Base-by-base conservation (phyloP, 2,113 vertebrate species). In the Phasianus colchicus region DNA sequence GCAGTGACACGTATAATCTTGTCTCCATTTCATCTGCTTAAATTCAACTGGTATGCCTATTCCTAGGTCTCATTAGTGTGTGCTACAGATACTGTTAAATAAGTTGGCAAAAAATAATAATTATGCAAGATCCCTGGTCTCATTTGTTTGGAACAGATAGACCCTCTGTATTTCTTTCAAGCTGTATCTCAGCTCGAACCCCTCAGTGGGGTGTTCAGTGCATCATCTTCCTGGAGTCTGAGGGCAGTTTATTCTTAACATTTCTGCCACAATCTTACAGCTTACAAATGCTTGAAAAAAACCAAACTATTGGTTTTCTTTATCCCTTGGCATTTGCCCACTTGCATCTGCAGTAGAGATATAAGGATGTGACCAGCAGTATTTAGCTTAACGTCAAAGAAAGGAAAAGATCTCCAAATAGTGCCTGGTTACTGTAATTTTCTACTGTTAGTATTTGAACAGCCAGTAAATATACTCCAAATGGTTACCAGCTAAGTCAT, bases 1-100 rank as follows among this genome's bases (percentile, higher is more conserved):
- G 95, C 85, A 90, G 75, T 3, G 69, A 43, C 65, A 48, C 9
- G 27, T 40, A 92, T 81, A 88, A 73, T 67, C 43, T 80, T 60
- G 36, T 64, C 91, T 80, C 38, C 11, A 27, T 81, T 92, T 92
- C 79, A 80, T 77, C 72, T 85, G 82, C 82, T 93, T 40, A 74
- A 89, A 69, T 61, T 91, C 64, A 83, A 48, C 76, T 74, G 70
- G 50, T 43, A 18, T 52, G 84, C 69, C 57, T 93, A 40, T 75
- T 78, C 76, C 61, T 54, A 72, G 57, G 76, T 76, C 73, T 95
- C 73, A 78, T 72, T 61, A 91, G 20, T 27, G 21, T 24, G 24
- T 27, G 27, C 61, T 55, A 58, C 88, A 91, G 85, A 88, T 65
- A 57, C 36, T 79, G 65, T 63, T 30, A 78, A 73, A 92, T 74